Percentiles rank a stretch among this genome's conserved stretches.
Evolutionary conservation across 2,888 invertebrate species (phyloP).

Genomic region (Bombyx huttoni): DNA sequence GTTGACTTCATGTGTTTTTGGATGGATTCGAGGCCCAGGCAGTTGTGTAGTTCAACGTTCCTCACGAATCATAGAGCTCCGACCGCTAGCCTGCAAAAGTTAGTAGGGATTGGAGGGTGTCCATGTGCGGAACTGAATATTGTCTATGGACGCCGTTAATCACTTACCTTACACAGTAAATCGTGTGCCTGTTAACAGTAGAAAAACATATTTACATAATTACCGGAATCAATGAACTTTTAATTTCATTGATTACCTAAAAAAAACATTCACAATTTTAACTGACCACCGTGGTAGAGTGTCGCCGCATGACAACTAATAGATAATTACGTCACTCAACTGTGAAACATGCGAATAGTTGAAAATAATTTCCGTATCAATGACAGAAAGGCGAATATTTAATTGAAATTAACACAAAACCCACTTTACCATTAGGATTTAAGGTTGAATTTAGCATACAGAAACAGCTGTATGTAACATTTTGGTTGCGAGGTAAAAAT

Average conservation of each 20-base stretch:
- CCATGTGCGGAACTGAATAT: too few relatives aligned
- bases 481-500: slow-evolving; percentile 13
- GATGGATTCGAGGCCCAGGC: too few relatives aligned
- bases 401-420: not conserved
- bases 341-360: not conserved
- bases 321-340: slow-evolving; percentile 7
- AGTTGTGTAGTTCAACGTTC: too few relatives aligned
- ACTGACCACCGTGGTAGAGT: not conserved
- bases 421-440: not conserved
- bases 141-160: too few relatives aligned
- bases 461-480: not conserved
- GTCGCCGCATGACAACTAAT: slow-evolving; percentile 2
- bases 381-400: not conserved
- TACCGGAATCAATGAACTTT: too few relatives aligned
- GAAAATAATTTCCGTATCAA: not conserved
- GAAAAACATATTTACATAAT: too few relatives aligned
- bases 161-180: too few relatives aligned
- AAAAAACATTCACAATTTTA: not conserved
- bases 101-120: too few relatives aligned
- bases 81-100: too few relatives aligned
- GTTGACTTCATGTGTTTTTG: too few relatives aligned
- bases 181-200: too few relatives aligned
- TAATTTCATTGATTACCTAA: not conserved
- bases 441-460: not conserved
- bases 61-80: too few relatives aligned